Base-by-base conservation (phyloP, 1,140 invertebrate genomes). In the Drosophila repleta region DNA sequence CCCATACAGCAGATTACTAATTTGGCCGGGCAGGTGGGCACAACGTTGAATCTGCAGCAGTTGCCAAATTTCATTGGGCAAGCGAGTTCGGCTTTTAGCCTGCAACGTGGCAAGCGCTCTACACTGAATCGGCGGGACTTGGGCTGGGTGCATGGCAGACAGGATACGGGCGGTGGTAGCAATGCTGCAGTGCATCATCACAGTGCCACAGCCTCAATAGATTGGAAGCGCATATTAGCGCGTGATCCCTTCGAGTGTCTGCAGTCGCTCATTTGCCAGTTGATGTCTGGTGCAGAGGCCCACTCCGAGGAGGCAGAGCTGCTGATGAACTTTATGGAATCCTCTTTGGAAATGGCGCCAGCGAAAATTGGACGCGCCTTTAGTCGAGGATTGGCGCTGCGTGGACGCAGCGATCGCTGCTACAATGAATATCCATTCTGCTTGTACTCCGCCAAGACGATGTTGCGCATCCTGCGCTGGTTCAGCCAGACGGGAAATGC, bases 211-310 rank as follows among this genome's bases (percentile, higher is more conserved):
- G 49, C 15, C 29, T 24, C 74, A 51, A 69, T 91, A 24, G 80
- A 92, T 32, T 92, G 91, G 91, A 90, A 91, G 35, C 64, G 80
- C n/a, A 90, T 92, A 11, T 56, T 92, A 3, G 76, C 90, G 0
- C 71, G 82, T 1, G 91, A 92, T 79, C 91, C 91, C 4, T 91
- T 92, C 35, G 90, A 90, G 67, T 92, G 91, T 56, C 37, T 91
- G 1, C 89, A 85, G 37, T 92, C 91, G 5, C 70, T 92, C 0
- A 90, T 91, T 13, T 92, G 91, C n/a, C 91, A 92, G 60, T 51
- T 92, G 0, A 76, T 85, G 77, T 80, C 91, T 3, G 91, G 91
- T 0, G 90, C 91, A 0, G 91, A 92, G 51, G 72, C 64, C 1
- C 53, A 80, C 4, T 76, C 77, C 11, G 21, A 76, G 0, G 91